Base-by-base conservation (phyloP, 2,888 invertebrate species). In the Sinopyrophorus schimmeli region DNA sequence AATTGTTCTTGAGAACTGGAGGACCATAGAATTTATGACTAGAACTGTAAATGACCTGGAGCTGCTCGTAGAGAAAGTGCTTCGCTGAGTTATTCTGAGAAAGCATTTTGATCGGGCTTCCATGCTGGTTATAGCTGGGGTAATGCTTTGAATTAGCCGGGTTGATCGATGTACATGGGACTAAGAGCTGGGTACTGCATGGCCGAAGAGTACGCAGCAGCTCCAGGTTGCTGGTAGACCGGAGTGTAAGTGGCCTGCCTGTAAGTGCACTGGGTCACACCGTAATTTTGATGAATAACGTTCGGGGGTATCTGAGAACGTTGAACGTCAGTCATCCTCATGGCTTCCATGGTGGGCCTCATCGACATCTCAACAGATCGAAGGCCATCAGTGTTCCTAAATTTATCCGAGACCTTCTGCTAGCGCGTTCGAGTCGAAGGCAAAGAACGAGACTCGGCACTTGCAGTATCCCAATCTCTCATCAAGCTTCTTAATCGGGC, bases 381-480 rank as follows among this genome's bases (percentile, higher is more conserved):
- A 17, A 57, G 39, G 4, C 55, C 48, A 11, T 55, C 57, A 21
- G 41, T 50, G 6, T 31, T 0, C 18, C 46, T 26, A 16, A 50
- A 26, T 43, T 57, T 59, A 21, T 58, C 57, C 6, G 18, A 14
- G 9, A 37, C 28, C 38, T 41, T 40, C 10, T 14, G 12, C 35
- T 75, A 72, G 23, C 75, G 68, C 52, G 75, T 75, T 21, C 79
- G 79, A 54, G 79, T 79, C 48, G 74, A 72, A 57, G 78, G 78
- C 46, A 77, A 66, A 21, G 79, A 79, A 30, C 78, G 73, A 54
- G 78, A 78, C 38, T 77, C 76, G 31, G 77, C 75, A 51, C 86
- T 87, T 2, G 87, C 82, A 20, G 86, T 81, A 60, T 87, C 84
- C 89, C 89, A 89, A 66, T 86, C 84, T 54, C 84, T 84, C 51